Evolutionary conservation across 1,140 invertebrate species (phyloP).

Genomic region (Aphelenchoides fujianensis): DNA sequence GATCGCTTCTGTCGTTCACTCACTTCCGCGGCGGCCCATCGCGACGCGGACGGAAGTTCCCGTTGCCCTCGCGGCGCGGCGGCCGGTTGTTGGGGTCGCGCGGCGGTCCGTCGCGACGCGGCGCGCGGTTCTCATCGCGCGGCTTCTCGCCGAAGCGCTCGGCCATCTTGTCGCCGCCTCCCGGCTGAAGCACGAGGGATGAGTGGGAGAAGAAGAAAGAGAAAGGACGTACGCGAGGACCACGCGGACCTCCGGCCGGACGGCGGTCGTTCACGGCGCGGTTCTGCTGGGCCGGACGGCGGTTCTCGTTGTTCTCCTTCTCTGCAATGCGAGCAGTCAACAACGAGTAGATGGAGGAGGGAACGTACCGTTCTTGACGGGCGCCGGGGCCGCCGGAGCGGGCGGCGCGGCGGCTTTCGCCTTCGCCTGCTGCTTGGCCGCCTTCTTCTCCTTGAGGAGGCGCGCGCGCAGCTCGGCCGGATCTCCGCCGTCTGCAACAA

Average conservation of each 20-base stretch:
- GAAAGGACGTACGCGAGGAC: background rate
- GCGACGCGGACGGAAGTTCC: too few relatives aligned
- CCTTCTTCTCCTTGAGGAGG: conserved; percentile 15
- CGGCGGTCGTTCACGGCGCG: too few relatives aligned
- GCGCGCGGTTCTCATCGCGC: background rate
- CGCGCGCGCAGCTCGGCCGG: conserved; percentile 8
- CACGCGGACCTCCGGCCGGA: background rate
- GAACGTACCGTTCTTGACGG: background rate
- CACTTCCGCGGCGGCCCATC: background rate
- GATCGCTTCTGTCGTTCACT: too few relatives aligned
- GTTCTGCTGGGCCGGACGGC: too few relatives aligned
- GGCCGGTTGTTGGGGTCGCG: background rate
- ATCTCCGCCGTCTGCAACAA: conserved; percentile 10
- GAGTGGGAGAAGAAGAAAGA: background rate
- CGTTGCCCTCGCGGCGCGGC: background rate
- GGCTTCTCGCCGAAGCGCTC: conserved; percentile 1
- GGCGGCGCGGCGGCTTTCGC: background rate
- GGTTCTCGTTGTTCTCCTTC: conserved; percentile 12
- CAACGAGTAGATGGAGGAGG: too few relatives aligned
- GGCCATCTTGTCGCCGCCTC: background rate
- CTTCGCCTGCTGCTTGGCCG: background rate
- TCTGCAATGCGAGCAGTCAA: too few relatives aligned
- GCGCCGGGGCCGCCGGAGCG: conserved; percentile 9
- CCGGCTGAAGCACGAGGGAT: background rate
- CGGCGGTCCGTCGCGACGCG: conserved; percentile 8